Conservation (phyloP, 2,113 vertebrate species). For the Pipa parva region DNA sequence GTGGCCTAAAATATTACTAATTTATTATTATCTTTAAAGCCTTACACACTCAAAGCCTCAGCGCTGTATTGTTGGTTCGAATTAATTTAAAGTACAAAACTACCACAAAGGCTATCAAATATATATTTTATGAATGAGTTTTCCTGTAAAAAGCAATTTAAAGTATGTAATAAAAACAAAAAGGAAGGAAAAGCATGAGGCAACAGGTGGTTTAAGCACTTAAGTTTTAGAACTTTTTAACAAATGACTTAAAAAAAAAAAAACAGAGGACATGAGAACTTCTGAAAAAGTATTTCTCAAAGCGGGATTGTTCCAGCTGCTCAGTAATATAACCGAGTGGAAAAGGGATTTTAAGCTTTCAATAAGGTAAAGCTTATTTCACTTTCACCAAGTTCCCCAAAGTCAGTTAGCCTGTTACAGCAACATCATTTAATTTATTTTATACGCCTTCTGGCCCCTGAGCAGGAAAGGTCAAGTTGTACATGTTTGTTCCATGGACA, state of each 20-base stretch:
- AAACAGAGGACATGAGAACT: constrained; percentile 12
- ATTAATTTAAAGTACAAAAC: not conserved
- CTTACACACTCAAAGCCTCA: not conserved
- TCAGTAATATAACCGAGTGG: constrained; percentile 7
- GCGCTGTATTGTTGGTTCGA: not conserved
- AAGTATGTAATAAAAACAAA: too few species aligned
- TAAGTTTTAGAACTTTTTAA: too few species aligned
- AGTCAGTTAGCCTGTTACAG: constrained; percentile 15
- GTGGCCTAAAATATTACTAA: too few species aligned
- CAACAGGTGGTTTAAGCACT: constrained; percentile 18
- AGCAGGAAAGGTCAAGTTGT: too few species aligned
- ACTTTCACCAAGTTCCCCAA: constrained; percentile 27
- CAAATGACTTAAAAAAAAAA: too few species aligned
- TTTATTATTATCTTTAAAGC: too few species aligned
- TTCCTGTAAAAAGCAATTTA: too few species aligned
- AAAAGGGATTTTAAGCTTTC: constrained; percentile 41
- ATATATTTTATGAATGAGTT: not conserved
- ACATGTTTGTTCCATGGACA: too few species aligned
- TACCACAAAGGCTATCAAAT: not conserved
- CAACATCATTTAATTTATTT: not conserved
- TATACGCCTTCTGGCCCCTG: too few species aligned
- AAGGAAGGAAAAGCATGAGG: not conserved
- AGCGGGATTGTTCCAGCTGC: constrained; percentile 5
- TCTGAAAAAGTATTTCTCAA: constrained; percentile 34
- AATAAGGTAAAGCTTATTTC: not conserved